Base-by-base conservation (phyloP, 2,113 vertebrate genomes). In the Setophaga kirtlandii region DNA sequence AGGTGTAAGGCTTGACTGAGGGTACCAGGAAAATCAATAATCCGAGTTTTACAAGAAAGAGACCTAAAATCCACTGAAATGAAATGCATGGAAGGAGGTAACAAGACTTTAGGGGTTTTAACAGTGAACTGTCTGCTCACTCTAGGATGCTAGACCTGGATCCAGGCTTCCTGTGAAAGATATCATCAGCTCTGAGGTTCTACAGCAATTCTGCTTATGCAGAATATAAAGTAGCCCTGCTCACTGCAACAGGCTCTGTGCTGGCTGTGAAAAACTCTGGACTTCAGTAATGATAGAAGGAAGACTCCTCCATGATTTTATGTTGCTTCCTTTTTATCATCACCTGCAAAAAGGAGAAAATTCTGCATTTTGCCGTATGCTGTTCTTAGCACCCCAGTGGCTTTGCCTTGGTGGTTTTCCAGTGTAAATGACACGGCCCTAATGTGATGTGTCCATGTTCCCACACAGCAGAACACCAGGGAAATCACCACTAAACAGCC, bases 401-500 rank as follows among this genome's bases (percentile, higher is more conserved):
- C 16, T 81, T 70, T 63, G 64, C 88, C 94, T 69, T 63, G 3
- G 28, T 33, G 76, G 42, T 28, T 84, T 95, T 49, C 35, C 74
- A 74, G 49, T 44, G 67, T 22, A 91, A 90, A 87, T 59, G 86
- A 52, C 77, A 75, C 2, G 0, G 70, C 59, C 90, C 49, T 94
- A 74, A 94, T 24, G 55, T 5, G 5, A 60, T 78, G 31, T 75
- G 69, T 81, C 83, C 67, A 3, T 12, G 37, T 59, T 77, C 74
- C 56, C 24, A 37, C 77, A 56, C 20, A 67, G 80, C 33, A 87
- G 86, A 83, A 35, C 53, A 44, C 64, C 17, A 24, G 79, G 90
- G 90, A 97, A 96, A 94, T 92, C 89, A 80, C n/a, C 52, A 19
- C 55, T 37, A 25, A 92, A 78, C 20, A 65, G 46, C 30, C 5